Conservation (phyloP, 1,140 invertebrate species). For the Colletes latitarsis region DNA sequence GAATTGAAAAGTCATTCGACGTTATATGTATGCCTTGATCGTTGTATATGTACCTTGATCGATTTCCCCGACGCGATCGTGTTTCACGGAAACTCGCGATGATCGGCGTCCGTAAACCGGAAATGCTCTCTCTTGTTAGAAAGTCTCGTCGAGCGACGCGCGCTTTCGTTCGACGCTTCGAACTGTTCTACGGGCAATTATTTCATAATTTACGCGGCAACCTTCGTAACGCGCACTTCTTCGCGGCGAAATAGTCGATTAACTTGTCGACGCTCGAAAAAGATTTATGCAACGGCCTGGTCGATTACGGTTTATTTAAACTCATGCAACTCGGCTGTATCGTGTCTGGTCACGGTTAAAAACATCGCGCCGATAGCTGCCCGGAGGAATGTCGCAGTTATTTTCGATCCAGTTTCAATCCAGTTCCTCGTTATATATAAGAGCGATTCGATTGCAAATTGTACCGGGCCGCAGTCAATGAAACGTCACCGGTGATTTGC, state of each 20-base stretch:
- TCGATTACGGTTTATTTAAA: conserved; percentile 33
- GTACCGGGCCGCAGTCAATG: conserved; percentile 45
- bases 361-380: conserved; percentile 30
- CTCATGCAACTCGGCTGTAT: conserved; percentile 1
- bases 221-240: conserved; percentile 10
- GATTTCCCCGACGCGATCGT: conserved; percentile 12
- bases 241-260: conserved; percentile 34
- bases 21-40: no score
- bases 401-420: conserved; percentile 45
- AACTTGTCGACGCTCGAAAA: conserved; percentile 46
- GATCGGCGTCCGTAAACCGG: conserved; percentile 2
- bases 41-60: not conserved
- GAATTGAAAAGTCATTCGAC: not conserved
- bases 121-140: conserved; percentile 14
- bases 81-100: conserved; percentile 30
- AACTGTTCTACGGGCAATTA: conserved; percentile 21
- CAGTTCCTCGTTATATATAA: conserved; percentile 40
- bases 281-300: not conserved
- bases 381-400: conserved; percentile 42
- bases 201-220: conserved; percentile 17
- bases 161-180: conserved; percentile 8
- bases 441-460: conserved; percentile 43
- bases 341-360: conserved; percentile 46
- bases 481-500: conserved; percentile 38
- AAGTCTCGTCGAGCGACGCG: conserved; percentile 6